phyloP scores from a whole-genome alignment of 2,113 vertebrate species.

The Mustelus asterias region DNA sequence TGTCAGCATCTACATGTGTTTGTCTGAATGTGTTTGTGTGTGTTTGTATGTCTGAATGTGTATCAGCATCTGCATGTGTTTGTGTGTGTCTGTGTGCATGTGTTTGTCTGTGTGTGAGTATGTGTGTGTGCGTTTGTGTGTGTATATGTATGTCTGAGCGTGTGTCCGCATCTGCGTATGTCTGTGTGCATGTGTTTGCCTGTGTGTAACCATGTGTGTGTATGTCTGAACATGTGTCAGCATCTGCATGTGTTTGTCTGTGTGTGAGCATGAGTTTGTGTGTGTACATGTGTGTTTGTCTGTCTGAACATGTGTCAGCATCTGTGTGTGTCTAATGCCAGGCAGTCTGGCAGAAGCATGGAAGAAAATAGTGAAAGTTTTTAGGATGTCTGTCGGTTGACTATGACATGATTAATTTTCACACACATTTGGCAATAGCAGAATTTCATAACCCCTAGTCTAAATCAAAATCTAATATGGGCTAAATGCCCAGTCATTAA shows the following conservation, averaged over 20 bases:
- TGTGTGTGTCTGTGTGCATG: not conserved
- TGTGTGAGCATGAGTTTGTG: not conserved
- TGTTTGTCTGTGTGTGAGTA: too few relatives aligned
- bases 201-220: not conserved
- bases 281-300: not conserved
- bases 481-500: not conserved
- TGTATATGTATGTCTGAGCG: too few relatives aligned
- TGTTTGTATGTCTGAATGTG: not conserved
- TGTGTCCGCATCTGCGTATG: not conserved
- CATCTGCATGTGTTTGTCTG: not conserved
- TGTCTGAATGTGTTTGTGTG: not conserved
- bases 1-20: too few relatives aligned
- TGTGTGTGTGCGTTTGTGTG: not conserved
- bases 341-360: not conserved
- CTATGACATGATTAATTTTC: not conserved
- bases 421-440: not conserved
- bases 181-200: not conserved
- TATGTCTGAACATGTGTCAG: not conserved
- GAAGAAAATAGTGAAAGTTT: not conserved
- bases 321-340: not conserved
- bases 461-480: not conserved
- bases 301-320: not conserved
- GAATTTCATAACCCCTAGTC: not conserved
- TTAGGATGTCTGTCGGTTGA: not conserved
- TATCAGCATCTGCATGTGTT: not conserved